Evolutionary conservation across 2,797 vertebrate species (phyloP).

Genomic region (Ctenosaura bakeri): DNA sequence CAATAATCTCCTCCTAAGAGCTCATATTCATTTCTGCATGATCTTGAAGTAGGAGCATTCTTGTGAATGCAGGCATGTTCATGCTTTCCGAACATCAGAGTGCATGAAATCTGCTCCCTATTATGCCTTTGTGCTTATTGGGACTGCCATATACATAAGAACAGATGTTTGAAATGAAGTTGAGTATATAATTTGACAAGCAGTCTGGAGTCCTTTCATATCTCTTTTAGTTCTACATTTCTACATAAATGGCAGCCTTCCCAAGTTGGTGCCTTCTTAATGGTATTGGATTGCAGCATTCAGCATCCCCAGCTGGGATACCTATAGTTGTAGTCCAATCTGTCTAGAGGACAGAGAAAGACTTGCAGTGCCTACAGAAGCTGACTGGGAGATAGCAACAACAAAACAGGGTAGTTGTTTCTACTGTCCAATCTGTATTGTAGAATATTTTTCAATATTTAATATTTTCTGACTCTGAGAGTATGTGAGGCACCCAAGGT

Average conservation of each 20-base stretch:
- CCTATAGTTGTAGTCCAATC: not conserved
- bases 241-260: too few relatives aligned
- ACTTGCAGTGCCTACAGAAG: not conserved
- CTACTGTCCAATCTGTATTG: not conserved
- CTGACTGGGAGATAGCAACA: not conserved
- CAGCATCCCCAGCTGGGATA: not conserved
- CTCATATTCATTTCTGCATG: constrained; percentile 45
- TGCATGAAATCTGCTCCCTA: not conserved
- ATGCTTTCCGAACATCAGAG: not conserved
- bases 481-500: too few relatives aligned
- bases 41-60: constrained; percentile 51
- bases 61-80: constrained; percentile 20
- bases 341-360: not conserved
- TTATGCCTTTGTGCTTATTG: not conserved
- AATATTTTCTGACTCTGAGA: too few relatives aligned
- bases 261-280: not conserved
- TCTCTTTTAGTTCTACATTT: not conserved
- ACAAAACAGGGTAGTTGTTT: not conserved
- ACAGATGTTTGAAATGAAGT: constrained; percentile 1
- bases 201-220: not conserved
- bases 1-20: constrained; percentile 43
- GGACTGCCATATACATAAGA: not conserved
- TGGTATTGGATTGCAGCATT: not conserved
- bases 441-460: not conserved
- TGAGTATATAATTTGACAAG: not conserved